Evolutionary conservation across 2,888 invertebrate genomes (phyloP), one percentile per base, ranked within the genome.

Genomic region (Luperina nickerlii): DNA sequence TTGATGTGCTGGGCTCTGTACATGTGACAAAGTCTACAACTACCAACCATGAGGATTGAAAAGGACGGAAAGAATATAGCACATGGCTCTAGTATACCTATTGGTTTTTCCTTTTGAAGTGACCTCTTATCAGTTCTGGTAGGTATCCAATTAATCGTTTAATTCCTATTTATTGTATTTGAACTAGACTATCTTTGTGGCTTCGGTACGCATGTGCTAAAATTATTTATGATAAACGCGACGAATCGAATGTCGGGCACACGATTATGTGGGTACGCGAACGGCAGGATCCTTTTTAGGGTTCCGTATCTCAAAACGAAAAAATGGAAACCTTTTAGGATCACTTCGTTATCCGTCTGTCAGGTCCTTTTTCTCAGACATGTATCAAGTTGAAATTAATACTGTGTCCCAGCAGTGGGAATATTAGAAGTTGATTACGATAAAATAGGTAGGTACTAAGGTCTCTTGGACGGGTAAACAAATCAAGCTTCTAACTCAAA

Each of bases 41-140:
- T 57, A 42, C n/a, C 7, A 38, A 67, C 27, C 38, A 18, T 18
- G 38, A 48, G 24, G 68, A 57, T 38, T 18, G 38, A 48, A 60
- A 60, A 57, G 9, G 15, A 38, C 32, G 18, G 6, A 54, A 13
- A 32, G 20, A 54, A 45, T 54, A 42, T 65, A n/a, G 45, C n/a
- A 78, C 27, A 32, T 54, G 20, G 11, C 11, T 20, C 11, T n/a
- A 54, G 48, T 51, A 57, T 38, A 79, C 38, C 51, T n/a, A n/a
- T n/a, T n/a, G n/a, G 5, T 42, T 81, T 81, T 70, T 45, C 7
- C 18, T 18, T 71, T 81, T 38, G 0, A 82, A 63, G 54, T 82
- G 74, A 18, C 38, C 54, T 74, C 54, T 63, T 79, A 82, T 72
- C 32, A 63, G 45, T 65, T n/a, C 18, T 57, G n/a, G 32, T 81